These are phyloP conservation scores for Micromys minutus DNA, from an alignment of 2,113 vertebrate species.

Conservation along the genomic window DNA sequence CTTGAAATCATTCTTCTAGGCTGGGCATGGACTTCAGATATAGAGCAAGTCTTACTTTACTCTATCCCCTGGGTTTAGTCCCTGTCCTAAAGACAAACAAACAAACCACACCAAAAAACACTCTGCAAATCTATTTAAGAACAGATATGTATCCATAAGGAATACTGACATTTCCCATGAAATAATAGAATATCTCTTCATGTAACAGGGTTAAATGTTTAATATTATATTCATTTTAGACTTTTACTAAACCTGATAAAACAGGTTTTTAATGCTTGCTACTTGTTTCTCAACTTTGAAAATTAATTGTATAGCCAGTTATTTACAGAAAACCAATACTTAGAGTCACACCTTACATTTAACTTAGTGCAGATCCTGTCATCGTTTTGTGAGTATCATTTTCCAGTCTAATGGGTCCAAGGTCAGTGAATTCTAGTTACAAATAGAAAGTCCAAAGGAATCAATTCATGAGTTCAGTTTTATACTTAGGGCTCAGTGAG, in stretches of 20 bases:
- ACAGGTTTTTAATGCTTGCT: slow-evolving; percentile 34
- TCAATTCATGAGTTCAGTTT: neutral
- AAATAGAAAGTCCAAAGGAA: slow-evolving; percentile 13
- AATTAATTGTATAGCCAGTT: slow-evolving; percentile 50
- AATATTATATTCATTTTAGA: slow-evolving; percentile 56
- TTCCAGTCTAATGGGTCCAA: neutral
- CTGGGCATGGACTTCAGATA: neutral
- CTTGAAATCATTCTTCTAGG: neutral
- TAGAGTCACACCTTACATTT: slow-evolving; percentile 55
- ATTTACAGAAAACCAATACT: slow-evolving; percentile 46
- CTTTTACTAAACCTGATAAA: slow-evolving; percentile 48
- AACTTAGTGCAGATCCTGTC: slow-evolving; percentile 30
- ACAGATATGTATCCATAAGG: neutral
- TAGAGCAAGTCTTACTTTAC: neutral
- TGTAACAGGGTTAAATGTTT: slow-evolving; percentile 29
- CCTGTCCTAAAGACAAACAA: neutral
- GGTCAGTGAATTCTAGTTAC: slow-evolving; percentile 9
- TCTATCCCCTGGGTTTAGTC: neutral
- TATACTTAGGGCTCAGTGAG: neutral
- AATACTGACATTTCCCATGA: neutral
- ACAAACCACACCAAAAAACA: neutral
- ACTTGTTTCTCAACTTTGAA: slow-evolving; percentile 56
- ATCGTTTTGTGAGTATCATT: slow-evolving; percentile 57
- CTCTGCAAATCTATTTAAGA: neutral
- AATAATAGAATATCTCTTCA: slow-evolving; percentile 45